A percentile compares a stretch with the other conserved stretches of the same genome.
phyloP scores from a whole-genome alignment of 2,797 vertebrate species.

The Antrozous pallidus region DNA sequence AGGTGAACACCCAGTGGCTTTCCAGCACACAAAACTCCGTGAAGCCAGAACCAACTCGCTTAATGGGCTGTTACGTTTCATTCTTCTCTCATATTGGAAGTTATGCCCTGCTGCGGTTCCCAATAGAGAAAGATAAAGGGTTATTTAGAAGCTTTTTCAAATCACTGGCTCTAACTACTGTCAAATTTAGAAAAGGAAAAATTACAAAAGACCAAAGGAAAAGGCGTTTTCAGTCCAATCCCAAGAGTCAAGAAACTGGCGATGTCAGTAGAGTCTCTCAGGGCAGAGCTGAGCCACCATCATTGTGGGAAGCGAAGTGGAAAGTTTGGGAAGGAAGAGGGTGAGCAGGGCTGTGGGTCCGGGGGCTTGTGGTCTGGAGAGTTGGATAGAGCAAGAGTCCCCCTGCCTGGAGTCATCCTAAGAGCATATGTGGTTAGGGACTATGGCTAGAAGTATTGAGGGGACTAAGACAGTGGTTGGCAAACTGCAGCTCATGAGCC shows the following conservation, averaged over 20 bases:
- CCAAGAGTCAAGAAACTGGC: background rate
- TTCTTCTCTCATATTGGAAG: background rate
- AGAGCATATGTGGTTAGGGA: background rate
- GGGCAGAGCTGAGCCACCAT: background rate
- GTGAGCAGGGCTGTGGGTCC: background rate
- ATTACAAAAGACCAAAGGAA: background rate
- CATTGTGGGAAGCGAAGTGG: background rate
- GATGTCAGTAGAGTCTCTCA: background rate
- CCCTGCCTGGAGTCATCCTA: background rate
- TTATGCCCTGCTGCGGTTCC: background rate
- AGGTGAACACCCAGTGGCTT: background rate
- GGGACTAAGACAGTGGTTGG: background rate
- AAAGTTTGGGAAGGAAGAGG: background rate
- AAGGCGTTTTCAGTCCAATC: background rate
- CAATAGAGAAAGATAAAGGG: slow-evolving; percentile 1
- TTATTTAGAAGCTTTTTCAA: slow-evolving; percentile 1
- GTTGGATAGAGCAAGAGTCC: background rate
- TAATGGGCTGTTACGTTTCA: background rate
- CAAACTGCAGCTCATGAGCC: no score
- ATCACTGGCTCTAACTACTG: background rate
- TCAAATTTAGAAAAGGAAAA: slow-evolving; percentile 18
- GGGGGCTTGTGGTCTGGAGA: background rate
- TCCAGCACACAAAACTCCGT: background rate
- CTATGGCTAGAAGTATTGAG: background rate
- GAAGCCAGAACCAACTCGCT: background rate